Percentiles rank a stretch among this genome's conserved stretches.
phyloP scores from a whole-genome alignment of 2,888 invertebrate genomes.

The Drosophila merina region DNA sequence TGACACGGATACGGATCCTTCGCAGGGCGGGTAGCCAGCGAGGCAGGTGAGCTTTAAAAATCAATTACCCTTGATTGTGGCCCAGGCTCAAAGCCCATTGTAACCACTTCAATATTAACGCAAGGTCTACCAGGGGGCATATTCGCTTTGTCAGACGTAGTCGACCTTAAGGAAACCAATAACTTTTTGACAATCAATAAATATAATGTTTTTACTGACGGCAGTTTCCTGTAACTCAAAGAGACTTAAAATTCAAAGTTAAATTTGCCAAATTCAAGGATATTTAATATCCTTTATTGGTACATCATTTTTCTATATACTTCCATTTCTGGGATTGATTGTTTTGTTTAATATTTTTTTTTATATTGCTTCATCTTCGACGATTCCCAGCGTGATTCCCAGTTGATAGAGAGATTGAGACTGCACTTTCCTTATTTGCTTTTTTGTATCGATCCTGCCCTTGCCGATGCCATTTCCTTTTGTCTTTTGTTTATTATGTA shows the following conservation, averaged over 20 bases:
- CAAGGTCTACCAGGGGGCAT: constrained; percentile 1
- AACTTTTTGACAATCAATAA: not conserved
- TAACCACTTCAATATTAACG: constrained; percentile 16
- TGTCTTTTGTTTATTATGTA: constrained; percentile 62
- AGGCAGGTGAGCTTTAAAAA: constrained; percentile 69
- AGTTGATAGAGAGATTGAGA: not conserved
- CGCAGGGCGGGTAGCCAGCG: constrained; percentile 27
- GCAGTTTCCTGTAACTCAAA: not conserved
- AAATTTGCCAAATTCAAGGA: not conserved
- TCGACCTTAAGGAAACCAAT: not conserved
- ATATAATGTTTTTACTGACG: not conserved
- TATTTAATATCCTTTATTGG: no score
- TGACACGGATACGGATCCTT: constrained; percentile 38
- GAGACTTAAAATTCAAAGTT: not conserved
- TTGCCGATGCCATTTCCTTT: constrained; percentile 42
- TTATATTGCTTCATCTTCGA: constrained; percentile 1
- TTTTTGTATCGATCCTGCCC: constrained; percentile 25
- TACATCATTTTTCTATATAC: no score
- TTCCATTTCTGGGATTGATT: no score
- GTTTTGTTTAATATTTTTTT: not conserved
- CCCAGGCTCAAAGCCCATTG: constrained; percentile 34
- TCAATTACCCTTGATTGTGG: constrained; percentile 82
- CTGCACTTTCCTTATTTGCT: constrained; percentile 16
- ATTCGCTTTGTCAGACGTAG: not conserved
- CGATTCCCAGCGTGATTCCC: constrained; percentile 12